Evolutionary conservation across 1,140 invertebrate species (phyloP), one percentile per base, ranked within the genome.

Genomic region (Amyelois transitella): DNA sequence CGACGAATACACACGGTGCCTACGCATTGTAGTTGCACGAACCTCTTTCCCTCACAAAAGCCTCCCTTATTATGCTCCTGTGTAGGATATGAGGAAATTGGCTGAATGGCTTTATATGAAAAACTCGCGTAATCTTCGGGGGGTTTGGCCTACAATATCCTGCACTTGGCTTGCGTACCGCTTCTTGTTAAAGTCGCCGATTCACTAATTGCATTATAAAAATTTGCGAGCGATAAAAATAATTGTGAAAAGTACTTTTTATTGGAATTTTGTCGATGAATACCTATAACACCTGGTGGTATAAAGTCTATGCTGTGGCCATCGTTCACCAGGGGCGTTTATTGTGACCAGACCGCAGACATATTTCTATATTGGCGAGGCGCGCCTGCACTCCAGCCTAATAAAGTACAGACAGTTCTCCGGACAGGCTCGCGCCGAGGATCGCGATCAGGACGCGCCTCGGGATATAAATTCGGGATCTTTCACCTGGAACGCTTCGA

Each of bases 71-170:
- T 86, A 83, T 85, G 75, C 74, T 76, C 66, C 72, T 75, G 69
- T 84, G 74, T 81, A 77, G 78, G 77, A 81, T 88, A 85, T 85
- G 72, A 82, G 80, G 80, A 86, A 86, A 88, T 88, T 88, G 85
- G 80, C 76, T 82, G 76, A 82, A 86, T 86, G 74, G 83, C 77
- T 79, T 82, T 80, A 77, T 88, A 86, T 85, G 75, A 86, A 86
- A 88, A 88, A 83, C 72, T 85, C 74, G 53, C 73, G 78, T 88
- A 88, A 88, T 86, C 71, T 85, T 76, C 68, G 69, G 55, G 55
- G 71, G 69, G 68, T 78, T 67, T 78, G 69, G 65, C 69, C 68
- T 65, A 77, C 75, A 78, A 79, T 82, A 83, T 79, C 69, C 69
- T 72, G 70, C 70, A 78, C 67, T 79, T 72, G 75, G 64, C 67